Percentiles rank a stretch among this genome's conserved stretches.
Evolutionary conservation across 2,888 invertebrate genomes (phyloP).

Genomic region (Caradrina clavipalpis): DNA sequence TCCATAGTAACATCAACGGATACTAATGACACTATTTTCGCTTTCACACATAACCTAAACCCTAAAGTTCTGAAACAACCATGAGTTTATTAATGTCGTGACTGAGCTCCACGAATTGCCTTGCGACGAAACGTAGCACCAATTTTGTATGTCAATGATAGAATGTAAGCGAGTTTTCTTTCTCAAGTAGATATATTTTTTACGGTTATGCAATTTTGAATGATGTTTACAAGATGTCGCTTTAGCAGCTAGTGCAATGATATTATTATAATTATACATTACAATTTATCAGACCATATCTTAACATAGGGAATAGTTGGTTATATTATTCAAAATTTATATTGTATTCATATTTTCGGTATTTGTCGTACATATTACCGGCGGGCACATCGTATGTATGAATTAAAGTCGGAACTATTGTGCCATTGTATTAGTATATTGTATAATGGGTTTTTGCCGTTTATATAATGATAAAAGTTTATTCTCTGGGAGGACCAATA

Average conservation of each 20-base stretch:
- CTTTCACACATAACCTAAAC: constrained; percentile 37
- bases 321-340: constrained; percentile 62
- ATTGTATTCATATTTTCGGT: constrained; percentile 68
- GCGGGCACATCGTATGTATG: constrained; percentile 69
- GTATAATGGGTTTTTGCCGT: constrained; percentile 66
- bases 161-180: constrained; percentile 71
- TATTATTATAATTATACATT: constrained; percentile 68
- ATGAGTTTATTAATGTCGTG: constrained; percentile 49
- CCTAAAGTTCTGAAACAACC: constrained; percentile 30
- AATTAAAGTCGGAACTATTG: constrained; percentile 67
- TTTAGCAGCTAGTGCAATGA: constrained; percentile 88
- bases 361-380: constrained; percentile 65
- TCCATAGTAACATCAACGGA: constrained; percentile 3
- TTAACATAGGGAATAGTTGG: constrained; percentile 55
- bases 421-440: constrained; percentile 72
- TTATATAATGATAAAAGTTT: constrained; percentile 72
- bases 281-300: constrained; percentile 69
- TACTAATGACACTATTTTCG: constrained; percentile 55
- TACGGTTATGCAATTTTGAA: constrained; percentile 78
- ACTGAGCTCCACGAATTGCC: constrained; percentile 73
- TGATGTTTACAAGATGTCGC: constrained; percentile 79
- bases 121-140: constrained; percentile 77
- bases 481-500: constrained; percentile 84
- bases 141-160: constrained; percentile 80
- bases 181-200: constrained; percentile 78